Evolutionary conservation across 2,113 vertebrate genomes (phyloP).

Genomic region (Andinoacara biseriatus): DNA sequence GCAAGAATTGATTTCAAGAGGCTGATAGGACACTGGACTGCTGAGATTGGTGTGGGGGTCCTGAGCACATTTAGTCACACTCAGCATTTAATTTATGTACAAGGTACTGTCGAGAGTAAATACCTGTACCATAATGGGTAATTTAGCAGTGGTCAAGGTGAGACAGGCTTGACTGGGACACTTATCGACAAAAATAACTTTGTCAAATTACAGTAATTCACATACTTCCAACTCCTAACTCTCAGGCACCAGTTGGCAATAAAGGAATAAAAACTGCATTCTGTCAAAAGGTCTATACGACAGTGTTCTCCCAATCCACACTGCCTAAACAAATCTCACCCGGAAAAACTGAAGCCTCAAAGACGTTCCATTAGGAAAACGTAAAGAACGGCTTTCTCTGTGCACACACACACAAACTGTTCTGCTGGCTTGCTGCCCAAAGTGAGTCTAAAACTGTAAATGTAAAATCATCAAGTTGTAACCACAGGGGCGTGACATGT

Average conservation of each 20-base stretch:
- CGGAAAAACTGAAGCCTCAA: neutral
- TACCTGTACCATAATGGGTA: neutral
- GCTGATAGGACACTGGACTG: neutral
- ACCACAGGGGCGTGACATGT: neutral
- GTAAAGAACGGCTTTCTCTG: neutral
- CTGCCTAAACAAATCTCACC: neutral
- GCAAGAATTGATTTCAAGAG: neutral
- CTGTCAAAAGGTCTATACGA: neutral
- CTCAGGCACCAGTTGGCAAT: neutral
- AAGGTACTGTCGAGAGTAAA: neutral
- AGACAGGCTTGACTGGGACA: neutral
- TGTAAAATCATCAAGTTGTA: neutral
- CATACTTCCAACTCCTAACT: neutral
- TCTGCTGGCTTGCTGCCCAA: neutral
- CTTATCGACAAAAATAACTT: neutral
- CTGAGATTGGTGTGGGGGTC: neutral
- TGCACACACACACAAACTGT: too few relatives aligned
- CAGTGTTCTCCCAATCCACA: neutral
- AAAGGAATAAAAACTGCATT: too few relatives aligned
- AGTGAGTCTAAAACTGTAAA: neutral
- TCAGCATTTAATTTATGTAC: neutral
- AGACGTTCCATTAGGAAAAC: neutral
- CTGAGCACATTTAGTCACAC: neutral
- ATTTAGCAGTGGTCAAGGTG: neutral
- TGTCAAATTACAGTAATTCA: neutral